Evolutionary conservation across 2,888 invertebrate genomes (phyloP).

Genomic region (Sarcophaga rosellei): DNA sequence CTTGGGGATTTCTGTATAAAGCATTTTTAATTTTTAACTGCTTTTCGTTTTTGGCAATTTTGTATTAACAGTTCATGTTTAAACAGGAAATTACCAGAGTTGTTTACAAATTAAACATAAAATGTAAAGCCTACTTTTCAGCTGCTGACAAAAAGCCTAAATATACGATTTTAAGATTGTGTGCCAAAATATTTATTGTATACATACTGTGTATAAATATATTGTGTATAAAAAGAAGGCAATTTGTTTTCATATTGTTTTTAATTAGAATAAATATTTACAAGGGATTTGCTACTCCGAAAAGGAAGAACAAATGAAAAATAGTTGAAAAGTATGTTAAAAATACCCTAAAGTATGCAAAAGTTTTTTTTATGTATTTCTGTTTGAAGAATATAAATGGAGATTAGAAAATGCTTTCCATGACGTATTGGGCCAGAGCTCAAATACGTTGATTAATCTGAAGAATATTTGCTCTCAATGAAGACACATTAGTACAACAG

Average conservation of each 20-base stretch:
- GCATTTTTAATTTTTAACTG: not conserved
- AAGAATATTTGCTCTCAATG: no score
- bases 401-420: no score
- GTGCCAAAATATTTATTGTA: no score
- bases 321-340: no score
- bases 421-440: no score
- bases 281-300: not conserved
- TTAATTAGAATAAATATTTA: not conserved
- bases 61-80: slow-evolving; percentile 21
- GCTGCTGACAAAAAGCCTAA: not conserved
- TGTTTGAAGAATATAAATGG: no score
- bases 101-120: slow-evolving; percentile 27
- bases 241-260: not conserved
- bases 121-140: slow-evolving; percentile 13
- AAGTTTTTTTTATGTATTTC: no score
- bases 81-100: slow-evolving; percentile 10
- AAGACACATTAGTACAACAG: no score
- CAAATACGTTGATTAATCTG: no score
- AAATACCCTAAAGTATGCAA: no score
- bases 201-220: not conserved
- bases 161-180: no score
- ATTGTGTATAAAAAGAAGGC: not conserved
- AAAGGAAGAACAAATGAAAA: no score
- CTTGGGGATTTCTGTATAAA: not conserved
- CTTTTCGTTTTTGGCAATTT: not conserved